Evolutionary conservation across 2,888 invertebrate species (phyloP).

Genomic region (Folsomia manolachei): DNA sequence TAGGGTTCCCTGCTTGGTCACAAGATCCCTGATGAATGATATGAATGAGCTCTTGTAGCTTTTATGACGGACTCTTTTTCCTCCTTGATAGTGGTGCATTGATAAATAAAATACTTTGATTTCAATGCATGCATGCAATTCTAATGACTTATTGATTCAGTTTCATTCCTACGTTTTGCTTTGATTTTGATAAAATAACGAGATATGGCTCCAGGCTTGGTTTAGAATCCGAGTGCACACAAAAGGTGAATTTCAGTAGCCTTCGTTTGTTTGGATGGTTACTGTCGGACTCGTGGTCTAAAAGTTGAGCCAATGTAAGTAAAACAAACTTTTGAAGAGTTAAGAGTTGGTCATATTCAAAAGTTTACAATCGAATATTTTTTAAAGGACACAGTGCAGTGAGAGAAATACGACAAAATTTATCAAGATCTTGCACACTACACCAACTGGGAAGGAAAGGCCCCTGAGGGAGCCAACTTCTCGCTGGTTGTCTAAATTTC

Average conservation of each 20-base stretch:
- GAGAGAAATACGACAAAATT: no score
- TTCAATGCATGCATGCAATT: not conserved
- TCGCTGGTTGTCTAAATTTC: slow-evolving; percentile 2
- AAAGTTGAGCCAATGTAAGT: no score
- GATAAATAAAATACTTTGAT: not conserved
- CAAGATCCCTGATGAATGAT: not conserved
- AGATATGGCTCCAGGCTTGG: slow-evolving; percentile 10
- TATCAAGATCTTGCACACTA: not conserved
- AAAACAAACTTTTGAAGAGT: no score
- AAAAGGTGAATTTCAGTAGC: slow-evolving; percentile 4
- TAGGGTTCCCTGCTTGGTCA: not conserved
- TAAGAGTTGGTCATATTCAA: no score
- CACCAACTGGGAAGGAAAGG: slow-evolving; percentile 6
- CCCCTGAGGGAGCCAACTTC: slow-evolving; percentile 1
- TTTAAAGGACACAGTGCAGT: no score
- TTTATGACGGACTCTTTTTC: not conserved
- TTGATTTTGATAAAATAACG: slow-evolving; percentile 9
- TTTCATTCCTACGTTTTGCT: not conserved
- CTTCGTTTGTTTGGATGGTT: no score
- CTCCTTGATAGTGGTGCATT: not conserved
- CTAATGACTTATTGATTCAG: not conserved
- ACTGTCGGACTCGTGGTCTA: no score
- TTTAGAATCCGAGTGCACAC: no score
- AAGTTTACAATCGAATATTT: no score
- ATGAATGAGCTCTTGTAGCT: no score